Base-by-base conservation (phyloP, 2,888 invertebrate species). In the Dendrolimus pini region DNA sequence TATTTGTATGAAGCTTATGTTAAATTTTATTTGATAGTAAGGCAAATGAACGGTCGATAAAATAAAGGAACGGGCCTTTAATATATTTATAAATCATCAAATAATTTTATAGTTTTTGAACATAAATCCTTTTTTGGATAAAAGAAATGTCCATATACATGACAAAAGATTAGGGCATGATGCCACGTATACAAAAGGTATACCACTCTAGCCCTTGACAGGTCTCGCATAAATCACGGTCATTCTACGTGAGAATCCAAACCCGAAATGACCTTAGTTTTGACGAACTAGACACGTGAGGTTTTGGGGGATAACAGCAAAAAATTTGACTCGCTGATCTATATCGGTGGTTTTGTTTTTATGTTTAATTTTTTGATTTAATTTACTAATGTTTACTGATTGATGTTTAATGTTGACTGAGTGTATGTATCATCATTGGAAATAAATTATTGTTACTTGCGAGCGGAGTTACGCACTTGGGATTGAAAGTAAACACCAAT, bases 231-330 rank as follows among this genome's bases (percentile, higher is more conserved):
- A 78, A 79, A 79, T 79, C 77, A 74, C 65, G 60, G 60, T 65
- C 64, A 65, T 62, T 66, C 64, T 72, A 74, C 74, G 77, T 77
- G 75, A 78, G 71, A 73, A 72, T 68, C 66, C 59, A 66, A 72
- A 68, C 65, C 60, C 62, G 71, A 75, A 72, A 68, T 78, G 77
- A 78, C 81, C 78, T 70, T 60, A 63, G 68, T 71, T 76, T 68
- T 72, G 69, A 74, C 69, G 66, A 70, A 67, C 57, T 63, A 60
- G 59, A 65, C 71, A 69, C 63, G 69, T 66, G 65, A 66, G 62
- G 30, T 3, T 30, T 30, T 30, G 30, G 30, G 18, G 30, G 61
- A 64, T 63, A 42, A 58, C 61, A 64, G 59, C 69, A 73, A 75
- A 74, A 74, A 74, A 67, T 67, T 10, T 18, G 62, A 61, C 57